Conservation (phyloP, 2,888 invertebrate genomes). For the Lamproptera curius region DNA sequence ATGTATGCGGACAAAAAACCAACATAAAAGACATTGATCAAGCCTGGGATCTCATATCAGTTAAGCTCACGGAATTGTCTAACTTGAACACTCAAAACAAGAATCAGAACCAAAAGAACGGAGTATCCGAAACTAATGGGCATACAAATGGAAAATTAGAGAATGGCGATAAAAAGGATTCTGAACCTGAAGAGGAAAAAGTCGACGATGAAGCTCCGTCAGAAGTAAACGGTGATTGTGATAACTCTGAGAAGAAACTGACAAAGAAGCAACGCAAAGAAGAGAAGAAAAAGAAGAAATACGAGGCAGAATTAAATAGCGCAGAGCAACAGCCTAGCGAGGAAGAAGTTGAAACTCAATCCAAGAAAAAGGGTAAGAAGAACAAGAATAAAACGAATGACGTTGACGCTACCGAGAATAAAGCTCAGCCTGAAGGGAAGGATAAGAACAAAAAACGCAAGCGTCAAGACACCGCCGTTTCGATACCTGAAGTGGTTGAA, state of each 20-base stretch:
- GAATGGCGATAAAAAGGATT: slow-evolving; percentile 29
- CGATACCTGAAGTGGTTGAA: slow-evolving; percentile 35
- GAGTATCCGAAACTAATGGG: slow-evolving; percentile 26
- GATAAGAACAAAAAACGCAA: slow-evolving; percentile 63
- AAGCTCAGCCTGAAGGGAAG: slow-evolving; percentile 39
- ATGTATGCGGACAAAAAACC: slow-evolving; percentile 77
- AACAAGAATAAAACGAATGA: slow-evolving; percentile 56
- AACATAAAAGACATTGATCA: slow-evolving; percentile 79
- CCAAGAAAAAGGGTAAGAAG: slow-evolving; percentile 59
- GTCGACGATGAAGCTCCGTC: slow-evolving; percentile 26
- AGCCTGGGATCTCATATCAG: slow-evolving; percentile 82
- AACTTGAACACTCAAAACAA: slow-evolving; percentile 39
- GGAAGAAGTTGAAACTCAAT: slow-evolving; percentile 31
- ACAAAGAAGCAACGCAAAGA: slow-evolving; percentile 70
- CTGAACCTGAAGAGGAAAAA: slow-evolving; percentile 25
- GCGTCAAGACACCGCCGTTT: slow-evolving; percentile 60
- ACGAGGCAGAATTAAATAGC: slow-evolving; percentile 66
- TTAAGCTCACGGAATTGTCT: slow-evolving; percentile 73
- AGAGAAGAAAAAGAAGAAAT: slow-evolving; percentile 66
- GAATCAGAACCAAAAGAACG: slow-evolving; percentile 45
- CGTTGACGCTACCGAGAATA: slow-evolving; percentile 33
- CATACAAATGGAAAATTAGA: slow-evolving; percentile 29
- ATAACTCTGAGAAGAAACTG: slow-evolving; percentile 37
- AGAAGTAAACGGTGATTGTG: slow-evolving; percentile 31
- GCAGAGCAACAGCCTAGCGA: slow-evolving; percentile 46